These are phyloP conservation scores for Machaerirhynchus nigripectus DNA, from an alignment of 2,113 vertebrate genomes.

Conservation along the genomic window DNA sequence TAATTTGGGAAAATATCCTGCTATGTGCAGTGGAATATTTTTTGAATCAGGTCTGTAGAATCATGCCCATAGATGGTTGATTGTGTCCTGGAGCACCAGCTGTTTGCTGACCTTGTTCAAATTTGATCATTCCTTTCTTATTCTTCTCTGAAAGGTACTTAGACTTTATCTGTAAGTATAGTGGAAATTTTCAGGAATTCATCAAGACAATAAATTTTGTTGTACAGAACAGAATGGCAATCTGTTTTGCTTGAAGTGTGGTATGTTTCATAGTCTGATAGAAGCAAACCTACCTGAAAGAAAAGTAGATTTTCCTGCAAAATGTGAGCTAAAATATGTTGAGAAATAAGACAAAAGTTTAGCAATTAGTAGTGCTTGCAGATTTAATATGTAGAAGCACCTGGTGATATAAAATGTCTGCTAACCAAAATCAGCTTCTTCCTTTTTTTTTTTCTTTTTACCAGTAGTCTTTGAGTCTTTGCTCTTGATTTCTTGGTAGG, in stretches of 20 bases:
- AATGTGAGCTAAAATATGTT: background rate
- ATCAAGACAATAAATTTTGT: background rate
- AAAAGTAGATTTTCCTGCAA: background rate
- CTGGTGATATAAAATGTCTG: background rate
- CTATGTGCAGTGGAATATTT: background rate
- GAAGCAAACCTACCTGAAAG: background rate
- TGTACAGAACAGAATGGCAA: background rate
- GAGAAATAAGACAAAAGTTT: background rate
- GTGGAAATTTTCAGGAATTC: background rate
- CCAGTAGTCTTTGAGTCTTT: background rate
- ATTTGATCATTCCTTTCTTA: background rate
- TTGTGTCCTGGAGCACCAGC: background rate
- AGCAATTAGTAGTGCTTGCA: background rate
- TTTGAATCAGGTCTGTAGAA: background rate
- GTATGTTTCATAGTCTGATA: background rate
- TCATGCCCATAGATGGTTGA: background rate
- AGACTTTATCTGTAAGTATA: background rate
- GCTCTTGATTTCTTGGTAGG: background rate
- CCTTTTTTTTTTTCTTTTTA: background rate
- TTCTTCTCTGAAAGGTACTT: background rate
- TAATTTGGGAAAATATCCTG: background rate
- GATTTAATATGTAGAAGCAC: background rate
- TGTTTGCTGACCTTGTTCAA: background rate
- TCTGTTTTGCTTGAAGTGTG: background rate
- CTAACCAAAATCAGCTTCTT: background rate